Evolutionary conservation across 23 tunicate species (phyloP).

Genomic region (Botrylloides violaceus): DNA sequence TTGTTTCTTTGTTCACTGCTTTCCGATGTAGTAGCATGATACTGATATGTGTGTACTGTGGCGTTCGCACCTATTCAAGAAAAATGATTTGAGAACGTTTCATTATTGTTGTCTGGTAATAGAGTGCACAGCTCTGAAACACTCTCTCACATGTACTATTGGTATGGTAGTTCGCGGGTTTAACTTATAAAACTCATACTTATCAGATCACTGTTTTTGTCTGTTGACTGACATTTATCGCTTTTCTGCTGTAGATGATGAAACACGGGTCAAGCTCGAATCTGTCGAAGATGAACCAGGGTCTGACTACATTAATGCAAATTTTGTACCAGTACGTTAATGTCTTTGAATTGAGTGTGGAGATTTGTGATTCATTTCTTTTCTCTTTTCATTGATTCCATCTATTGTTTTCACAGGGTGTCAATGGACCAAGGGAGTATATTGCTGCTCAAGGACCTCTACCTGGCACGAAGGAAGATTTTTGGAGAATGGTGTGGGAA

Average conservation of each 20-base stretch:
- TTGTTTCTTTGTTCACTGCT: too few species aligned
- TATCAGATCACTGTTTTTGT: too few species aligned
- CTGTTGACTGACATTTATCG: too few species aligned
- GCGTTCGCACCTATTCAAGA: too few species aligned
- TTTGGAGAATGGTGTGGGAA: constrained; percentile 98
- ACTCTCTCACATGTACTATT: too few species aligned
- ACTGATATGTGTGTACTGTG: too few species aligned
- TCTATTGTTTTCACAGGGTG: constrained; percentile 39
- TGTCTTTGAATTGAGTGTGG: neutral
- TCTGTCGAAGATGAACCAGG: constrained; percentile 67
- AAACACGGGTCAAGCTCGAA: constrained; percentile 47
- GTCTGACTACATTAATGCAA: constrained; percentile 92
- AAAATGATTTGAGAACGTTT: too few species aligned
- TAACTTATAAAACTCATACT: too few species aligned
- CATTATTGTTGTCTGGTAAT: too few species aligned
- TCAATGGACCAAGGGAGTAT: constrained; percentile 51
- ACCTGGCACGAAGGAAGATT: constrained; percentile 93
- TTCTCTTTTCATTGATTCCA: neutral
- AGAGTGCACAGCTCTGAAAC: too few species aligned
- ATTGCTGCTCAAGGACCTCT: constrained; percentile 96
- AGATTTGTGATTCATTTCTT: neutral
- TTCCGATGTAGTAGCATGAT: too few species aligned
- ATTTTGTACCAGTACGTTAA: constrained; percentile 89
- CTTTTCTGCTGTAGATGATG: constrained; percentile 79
- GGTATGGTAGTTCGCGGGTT: too few species aligned